Evolutionary conservation across 2,797 vertebrate genomes (phyloP).

Genomic region (Limosa lapponica): DNA sequence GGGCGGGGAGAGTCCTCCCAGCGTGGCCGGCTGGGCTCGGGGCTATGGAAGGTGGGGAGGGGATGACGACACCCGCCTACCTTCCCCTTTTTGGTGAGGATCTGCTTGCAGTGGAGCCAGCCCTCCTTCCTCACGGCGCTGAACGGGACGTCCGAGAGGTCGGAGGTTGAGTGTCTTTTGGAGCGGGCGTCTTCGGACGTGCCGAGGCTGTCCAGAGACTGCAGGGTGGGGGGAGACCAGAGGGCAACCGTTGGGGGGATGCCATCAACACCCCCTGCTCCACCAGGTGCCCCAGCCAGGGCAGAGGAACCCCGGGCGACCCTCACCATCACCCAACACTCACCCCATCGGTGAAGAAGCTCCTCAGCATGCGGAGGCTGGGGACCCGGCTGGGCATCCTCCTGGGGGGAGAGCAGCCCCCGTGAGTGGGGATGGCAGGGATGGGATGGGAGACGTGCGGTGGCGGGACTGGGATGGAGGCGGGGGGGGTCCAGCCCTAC

Average conservation of each 20-base stretch:
- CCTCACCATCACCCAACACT: conserved; percentile 11
- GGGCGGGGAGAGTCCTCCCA: accelerated
- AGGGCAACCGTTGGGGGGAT: not conserved
- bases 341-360: conserved; percentile 96
- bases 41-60: no score
- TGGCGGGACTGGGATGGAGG: accelerated
- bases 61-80: conserved; percentile 67
- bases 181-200: conserved; percentile 89
- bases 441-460: accelerated
- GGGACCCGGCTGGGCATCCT: conserved; percentile 91
- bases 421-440: not conserved
- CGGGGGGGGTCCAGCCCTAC: conserved; percentile 74
- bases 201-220: conserved; percentile 93
- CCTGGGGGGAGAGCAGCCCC: conserved; percentile 75
- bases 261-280: accelerated
- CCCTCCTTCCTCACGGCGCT: conserved; percentile 91
- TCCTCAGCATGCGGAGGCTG: conserved; percentile 86
- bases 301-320: not conserved
- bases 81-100: conserved; percentile 98
- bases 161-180: conserved; percentile 94
- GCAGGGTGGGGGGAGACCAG: not conserved
- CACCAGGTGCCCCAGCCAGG: not conserved
- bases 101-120: conserved; percentile 96
- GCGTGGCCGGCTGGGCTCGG: not conserved
- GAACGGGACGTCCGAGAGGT: conserved; percentile 90